Percentiles rank a stretch among this genome's conserved stretches.
phyloP scores from a whole-genome alignment of 2,113 vertebrate species.

The Amphiprion ocellaris region DNA sequence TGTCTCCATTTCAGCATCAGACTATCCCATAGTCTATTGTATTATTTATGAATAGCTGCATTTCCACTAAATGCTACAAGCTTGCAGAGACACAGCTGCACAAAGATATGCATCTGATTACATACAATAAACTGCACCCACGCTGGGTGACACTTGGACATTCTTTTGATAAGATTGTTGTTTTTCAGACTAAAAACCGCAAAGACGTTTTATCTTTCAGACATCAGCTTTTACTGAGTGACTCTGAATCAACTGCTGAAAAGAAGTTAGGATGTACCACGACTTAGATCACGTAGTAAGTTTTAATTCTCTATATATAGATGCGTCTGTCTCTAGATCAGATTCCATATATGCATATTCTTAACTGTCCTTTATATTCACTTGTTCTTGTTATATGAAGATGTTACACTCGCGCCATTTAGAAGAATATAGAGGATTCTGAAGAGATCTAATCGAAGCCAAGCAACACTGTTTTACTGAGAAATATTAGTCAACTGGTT shows the following conservation, averaged over 20 bases:
- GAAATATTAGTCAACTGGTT: too few species aligned
- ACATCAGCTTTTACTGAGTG: neutral
- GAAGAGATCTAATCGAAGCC: too few species aligned
- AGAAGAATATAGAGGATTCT: too few species aligned
- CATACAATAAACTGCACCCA: neutral
- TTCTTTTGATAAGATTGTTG: neutral
- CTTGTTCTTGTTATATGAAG: too few species aligned
- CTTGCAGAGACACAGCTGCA: neutral
- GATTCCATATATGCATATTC: too few species aligned
- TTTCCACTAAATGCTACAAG: neutral
- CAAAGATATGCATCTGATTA: neutral
- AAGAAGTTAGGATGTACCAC: neutral
- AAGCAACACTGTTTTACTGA: too few species aligned
- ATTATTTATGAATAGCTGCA: constrained; percentile 11
- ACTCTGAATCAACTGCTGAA: neutral
- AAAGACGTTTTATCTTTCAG: neutral
- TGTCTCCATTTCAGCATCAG: neutral
- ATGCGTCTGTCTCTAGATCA: too few species aligned
- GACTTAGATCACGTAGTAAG: neutral
- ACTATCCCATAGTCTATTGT: constrained; percentile 32
- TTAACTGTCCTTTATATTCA: too few species aligned
- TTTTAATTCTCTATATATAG: neutral
- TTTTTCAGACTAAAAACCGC: neutral
- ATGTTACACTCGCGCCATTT: too few species aligned
- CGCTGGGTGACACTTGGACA: neutral